Evolutionary conservation across 2,797 vertebrate genomes (phyloP).

Genomic region (Notamacropus eugenii): DNA sequence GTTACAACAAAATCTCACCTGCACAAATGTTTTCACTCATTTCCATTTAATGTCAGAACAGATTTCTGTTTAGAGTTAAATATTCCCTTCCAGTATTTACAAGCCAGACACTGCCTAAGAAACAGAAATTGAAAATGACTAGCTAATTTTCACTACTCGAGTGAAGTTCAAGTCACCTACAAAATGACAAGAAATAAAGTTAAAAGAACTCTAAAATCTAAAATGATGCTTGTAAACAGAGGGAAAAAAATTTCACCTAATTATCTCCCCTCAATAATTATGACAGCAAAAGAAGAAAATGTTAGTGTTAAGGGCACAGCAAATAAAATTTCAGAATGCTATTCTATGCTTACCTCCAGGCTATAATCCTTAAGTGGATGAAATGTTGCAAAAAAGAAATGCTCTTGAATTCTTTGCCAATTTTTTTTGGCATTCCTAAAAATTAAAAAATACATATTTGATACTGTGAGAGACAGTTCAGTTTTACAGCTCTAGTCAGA

Average conservation of each 20-base stretch:
- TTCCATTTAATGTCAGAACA: constrained; percentile 63
- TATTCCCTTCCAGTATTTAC: constrained; percentile 62
- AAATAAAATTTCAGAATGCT: neutral
- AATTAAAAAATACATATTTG: neutral
- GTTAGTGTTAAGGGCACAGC: accelerated
- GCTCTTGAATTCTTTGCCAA: constrained; percentile 95
- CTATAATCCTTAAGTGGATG: constrained; percentile 93
- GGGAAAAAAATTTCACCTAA: neutral
- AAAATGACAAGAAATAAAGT: neutral
- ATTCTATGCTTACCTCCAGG: constrained; percentile 88
- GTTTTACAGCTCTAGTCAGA: neutral
- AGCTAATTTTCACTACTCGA: constrained; percentile 45
- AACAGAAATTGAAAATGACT: constrained; percentile 56
- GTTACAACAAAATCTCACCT: constrained; percentile 62
- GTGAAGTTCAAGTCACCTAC: constrained; percentile 17
- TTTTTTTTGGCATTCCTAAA: constrained; percentile 95
- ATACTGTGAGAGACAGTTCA: neutral
- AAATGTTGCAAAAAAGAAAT: constrained; percentile 95
- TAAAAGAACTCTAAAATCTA: neutral
- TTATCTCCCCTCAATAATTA: neutral
- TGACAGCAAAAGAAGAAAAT: neutral
- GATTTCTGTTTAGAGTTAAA: constrained; percentile 69
- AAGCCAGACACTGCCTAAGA: constrained; percentile 67
- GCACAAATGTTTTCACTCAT: constrained; percentile 60
- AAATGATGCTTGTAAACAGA: neutral